phyloP scores from a whole-genome alignment of 2,888 invertebrate genomes.

The Limnephilus auricula region DNA sequence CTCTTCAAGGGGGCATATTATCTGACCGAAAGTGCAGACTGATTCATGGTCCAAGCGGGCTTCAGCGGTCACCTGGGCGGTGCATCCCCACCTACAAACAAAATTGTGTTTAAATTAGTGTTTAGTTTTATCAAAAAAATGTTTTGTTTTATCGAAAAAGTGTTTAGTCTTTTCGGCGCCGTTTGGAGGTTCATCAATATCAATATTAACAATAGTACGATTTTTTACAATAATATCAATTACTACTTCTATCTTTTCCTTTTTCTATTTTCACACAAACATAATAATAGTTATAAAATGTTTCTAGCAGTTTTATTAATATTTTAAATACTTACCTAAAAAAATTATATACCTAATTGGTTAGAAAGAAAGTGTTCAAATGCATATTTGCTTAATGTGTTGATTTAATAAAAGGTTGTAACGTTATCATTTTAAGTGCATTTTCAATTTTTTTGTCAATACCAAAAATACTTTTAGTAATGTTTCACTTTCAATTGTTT shows the following conservation, averaged over 20 bases:
- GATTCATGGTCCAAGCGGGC: slow-evolving; percentile 75
- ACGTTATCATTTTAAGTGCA: not conserved
- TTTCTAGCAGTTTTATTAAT: no score
- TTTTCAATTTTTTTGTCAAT: not conserved
- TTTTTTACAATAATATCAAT: not conserved
- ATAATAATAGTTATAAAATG: no score
- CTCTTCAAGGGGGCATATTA: slow-evolving; percentile 75
- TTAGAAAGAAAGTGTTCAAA: no score
- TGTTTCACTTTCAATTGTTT: not conserved
- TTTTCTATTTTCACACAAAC: no score
- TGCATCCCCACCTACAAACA: slow-evolving; percentile 75
- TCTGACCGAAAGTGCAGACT: slow-evolving; percentile 75
- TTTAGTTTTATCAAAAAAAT: not conserved
- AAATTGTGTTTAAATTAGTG: not conserved
- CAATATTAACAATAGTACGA: no score
- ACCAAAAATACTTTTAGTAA: not conserved
- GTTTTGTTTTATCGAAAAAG: not conserved
- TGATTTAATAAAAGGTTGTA: no score
- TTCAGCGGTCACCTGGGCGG: slow-evolving; percentile 73
- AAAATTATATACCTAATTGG: no score
- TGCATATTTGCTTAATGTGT: no score
- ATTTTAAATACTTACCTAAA: no score
- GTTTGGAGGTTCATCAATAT: not conserved
- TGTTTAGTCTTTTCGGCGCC: not conserved
- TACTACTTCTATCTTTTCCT: no score